Evolutionary conservation across 1,140 invertebrate genomes (phyloP).

Genomic region (Drosophila lowei): DNA sequence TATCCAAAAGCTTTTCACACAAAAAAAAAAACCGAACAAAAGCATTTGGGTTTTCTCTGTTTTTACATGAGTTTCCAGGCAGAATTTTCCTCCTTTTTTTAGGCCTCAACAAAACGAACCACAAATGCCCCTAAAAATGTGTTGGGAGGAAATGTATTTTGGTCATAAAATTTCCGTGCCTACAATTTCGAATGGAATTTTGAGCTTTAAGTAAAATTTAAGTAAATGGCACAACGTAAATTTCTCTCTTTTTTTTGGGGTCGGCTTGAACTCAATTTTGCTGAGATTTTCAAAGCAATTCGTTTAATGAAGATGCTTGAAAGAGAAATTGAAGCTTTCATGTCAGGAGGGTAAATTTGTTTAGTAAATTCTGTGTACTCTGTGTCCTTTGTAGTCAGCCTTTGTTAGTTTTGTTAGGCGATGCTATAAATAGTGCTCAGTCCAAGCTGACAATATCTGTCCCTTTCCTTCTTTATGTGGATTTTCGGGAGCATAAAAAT

Average conservation of each 20-base stretch:
- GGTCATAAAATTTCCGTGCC: neutral
- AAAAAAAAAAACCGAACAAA: constrained; percentile 14
- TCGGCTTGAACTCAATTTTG: constrained; percentile 28
- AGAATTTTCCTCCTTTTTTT: constrained; percentile 28
- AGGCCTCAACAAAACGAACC: constrained; percentile 21
- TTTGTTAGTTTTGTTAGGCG: constrained; percentile 19
- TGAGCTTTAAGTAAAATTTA: constrained; percentile 46
- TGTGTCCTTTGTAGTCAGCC: neutral
- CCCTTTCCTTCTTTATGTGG: neutral
- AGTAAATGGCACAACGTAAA: constrained; percentile 40
- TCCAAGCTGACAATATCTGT: constrained; percentile 1
- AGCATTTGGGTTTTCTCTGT: constrained; percentile 10
- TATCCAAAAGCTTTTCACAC: constrained; percentile 27
- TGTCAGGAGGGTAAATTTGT: constrained; percentile 16
- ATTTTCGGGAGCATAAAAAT: neutral
- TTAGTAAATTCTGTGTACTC: constrained; percentile 8
- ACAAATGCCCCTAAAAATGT: constrained; percentile 23
- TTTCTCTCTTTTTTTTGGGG: constrained; percentile 3
- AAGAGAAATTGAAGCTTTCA: constrained; percentile 21
- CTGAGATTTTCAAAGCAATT: constrained; percentile 45
- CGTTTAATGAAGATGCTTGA: constrained; percentile 45
- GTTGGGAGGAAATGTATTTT: constrained; percentile 27
- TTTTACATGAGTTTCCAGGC: constrained; percentile 24
- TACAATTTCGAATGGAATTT: constrained; percentile 9
- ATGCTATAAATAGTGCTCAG: constrained; percentile 36